Base-by-base conservation (phyloP, 2,888 invertebrate genomes). In the Silvanus unidentatus region DNA sequence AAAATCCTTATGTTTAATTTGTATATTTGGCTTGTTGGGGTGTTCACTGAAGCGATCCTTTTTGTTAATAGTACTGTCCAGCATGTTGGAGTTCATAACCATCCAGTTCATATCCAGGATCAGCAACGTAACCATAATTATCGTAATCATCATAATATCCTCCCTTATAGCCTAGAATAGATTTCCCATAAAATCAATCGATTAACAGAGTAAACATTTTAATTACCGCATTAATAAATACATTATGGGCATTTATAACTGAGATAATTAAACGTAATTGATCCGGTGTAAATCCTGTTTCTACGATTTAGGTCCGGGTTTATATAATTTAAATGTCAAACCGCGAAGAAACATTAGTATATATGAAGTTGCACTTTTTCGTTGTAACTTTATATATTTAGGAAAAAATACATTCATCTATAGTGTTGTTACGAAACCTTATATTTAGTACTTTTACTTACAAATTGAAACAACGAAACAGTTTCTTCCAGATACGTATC, bases 131-230 rank as follows among this genome's bases (percentile, higher is more conserved):
- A n/a, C 55, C 56, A 40, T 57, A 60, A 8, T 52, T 49, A 16
- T 63, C 63, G 42, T 62, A 62, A 34, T 63, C 62, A 37, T 59
- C 61, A 37, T 59, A 61, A 47, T 59, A 62, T 14, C 56, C 46
- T 47, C 50, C 52, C 15, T 35, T 39, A 22, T 51, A 49, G 32
- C 48, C 53, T 34, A 47, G 43, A 42, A 37, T 16, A 41, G 47
- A 42, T 9, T 12, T 40, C 32, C 13, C 11, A 5, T 22, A 22
- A 22, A 22, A 35, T 12, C 12, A 29, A 15, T 38, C 22, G 5
- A 13, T 28, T 39, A 13, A 28, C 28, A 39, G 11, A 5, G 3
- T 22, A 22, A 22, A 22, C 8, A 22, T 5, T 22, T 22, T 5
- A 22, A 22, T 22, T 22, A 22, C 22, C 22, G 3, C 22, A 22